Evolutionary conservation across 2,888 invertebrate species (phyloP).

Genomic region (Temnothorax rugatulus): DNA sequence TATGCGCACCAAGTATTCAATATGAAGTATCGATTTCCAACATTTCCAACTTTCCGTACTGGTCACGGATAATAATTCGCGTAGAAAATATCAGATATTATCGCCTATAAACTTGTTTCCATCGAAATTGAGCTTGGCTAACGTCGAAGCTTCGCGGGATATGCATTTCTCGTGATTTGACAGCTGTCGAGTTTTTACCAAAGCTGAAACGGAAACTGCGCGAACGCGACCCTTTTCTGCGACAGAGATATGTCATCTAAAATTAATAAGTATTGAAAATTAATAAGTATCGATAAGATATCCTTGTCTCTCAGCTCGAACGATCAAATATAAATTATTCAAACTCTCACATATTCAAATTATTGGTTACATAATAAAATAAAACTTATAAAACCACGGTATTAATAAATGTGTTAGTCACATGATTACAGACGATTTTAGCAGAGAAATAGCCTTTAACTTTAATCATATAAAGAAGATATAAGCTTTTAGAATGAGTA

Average conservation of each 20-base stretch:
- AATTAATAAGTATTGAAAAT: conserved; percentile 25
- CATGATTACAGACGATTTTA: background rate
- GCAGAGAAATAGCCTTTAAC: background rate
- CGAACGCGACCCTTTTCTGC: background rate
- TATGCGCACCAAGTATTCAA: background rate
- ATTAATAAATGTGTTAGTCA: background rate
- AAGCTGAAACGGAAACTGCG: conserved; percentile 6
- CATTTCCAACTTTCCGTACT: conserved; percentile 20
- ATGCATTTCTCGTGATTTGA: conserved; percentile 48
- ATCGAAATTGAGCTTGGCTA: conserved; percentile 29
- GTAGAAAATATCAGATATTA: conserved; percentile 41
- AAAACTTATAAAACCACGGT: background rate
- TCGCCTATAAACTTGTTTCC: conserved; percentile 27
- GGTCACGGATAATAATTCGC: conserved; percentile 1
- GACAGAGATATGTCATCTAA: conserved; percentile 15
- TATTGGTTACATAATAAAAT: background rate
- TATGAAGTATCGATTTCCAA: conserved; percentile 33
- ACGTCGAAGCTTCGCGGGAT: conserved; percentile 21
- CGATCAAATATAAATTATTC: conserved; percentile 13
- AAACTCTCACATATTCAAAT: background rate
- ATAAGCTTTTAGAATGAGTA: background rate
- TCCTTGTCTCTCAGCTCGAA: background rate
- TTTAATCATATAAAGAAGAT: background rate
- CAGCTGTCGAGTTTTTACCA: conserved; percentile 32
- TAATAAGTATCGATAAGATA: conserved; percentile 5